Evolutionary conservation across 2,797 vertebrate species (phyloP).

Genomic region (Morelia viridis): DNA sequence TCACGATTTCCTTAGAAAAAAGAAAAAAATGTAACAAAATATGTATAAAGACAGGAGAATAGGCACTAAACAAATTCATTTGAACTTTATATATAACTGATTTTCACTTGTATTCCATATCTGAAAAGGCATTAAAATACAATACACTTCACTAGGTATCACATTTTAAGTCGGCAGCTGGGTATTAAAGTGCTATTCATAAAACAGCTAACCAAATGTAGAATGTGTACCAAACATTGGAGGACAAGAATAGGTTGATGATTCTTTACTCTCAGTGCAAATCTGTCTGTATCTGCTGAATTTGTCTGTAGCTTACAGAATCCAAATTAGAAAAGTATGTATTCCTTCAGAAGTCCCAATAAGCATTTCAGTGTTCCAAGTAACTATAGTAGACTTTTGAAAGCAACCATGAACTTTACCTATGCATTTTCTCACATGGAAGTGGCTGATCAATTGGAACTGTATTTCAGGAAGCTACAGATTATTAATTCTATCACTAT

Average conservation of each 20-base stretch:
- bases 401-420: not conserved
- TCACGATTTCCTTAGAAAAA: not conserved
- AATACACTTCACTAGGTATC: not conserved
- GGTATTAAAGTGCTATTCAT: not conserved
- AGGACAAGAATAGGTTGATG: not conserved
- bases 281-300: not conserved
- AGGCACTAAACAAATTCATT: not conserved
- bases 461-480: not conserved
- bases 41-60: not conserved
- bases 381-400: not conserved
- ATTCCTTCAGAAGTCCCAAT: not conserved
- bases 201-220: not conserved
- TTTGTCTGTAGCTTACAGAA: not conserved
- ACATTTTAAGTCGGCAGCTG: not conserved
- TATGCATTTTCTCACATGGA: not conserved
- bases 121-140: not conserved
- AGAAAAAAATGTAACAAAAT: conserved; percentile 1
- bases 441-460: not conserved
- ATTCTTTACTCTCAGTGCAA: not conserved
- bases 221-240: not conserved
- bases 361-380: not conserved
- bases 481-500: not conserved
- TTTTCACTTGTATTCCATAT: not conserved
- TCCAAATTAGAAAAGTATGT: not conserved
- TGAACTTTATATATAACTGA: not conserved